These are phyloP conservation scores for Catharus minimus DNA, from an alignment of 2,113 vertebrate genomes.

Conservation along the genomic window DNA sequence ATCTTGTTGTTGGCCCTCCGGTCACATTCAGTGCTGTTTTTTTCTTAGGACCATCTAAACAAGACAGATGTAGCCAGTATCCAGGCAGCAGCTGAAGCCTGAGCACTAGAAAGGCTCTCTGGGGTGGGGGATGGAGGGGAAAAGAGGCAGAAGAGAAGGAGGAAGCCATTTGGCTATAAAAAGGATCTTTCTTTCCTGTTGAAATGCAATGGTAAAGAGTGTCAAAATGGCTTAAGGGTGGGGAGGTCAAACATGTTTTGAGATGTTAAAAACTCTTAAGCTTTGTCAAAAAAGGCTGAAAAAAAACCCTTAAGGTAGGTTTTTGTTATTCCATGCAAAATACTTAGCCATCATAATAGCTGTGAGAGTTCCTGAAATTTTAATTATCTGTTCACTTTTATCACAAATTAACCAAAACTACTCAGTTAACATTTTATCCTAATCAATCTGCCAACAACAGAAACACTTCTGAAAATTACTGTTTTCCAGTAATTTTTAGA, in stretches of 20 bases:
- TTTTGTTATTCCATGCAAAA: conserved; percentile 39
- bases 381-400: neutral
- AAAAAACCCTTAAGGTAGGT: neutral
- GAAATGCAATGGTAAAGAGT: conserved; percentile 64
- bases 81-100: conserved; percentile 56
- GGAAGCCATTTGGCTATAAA: conserved; percentile 73
- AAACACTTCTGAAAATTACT: neutral
- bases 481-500: neutral
- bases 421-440: neutral
- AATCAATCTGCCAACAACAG: neutral
- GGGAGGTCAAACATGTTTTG: conserved; percentile 63
- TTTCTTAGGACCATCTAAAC: conserved; percentile 55
- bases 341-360: neutral
- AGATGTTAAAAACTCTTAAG: conserved; percentile 59
- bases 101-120: conserved; percentile 42
- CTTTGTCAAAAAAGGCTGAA: neutral
- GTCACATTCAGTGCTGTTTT: conserved; percentile 48
- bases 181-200: conserved; percentile 71
- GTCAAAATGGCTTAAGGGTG: conserved; percentile 65
- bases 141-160: conserved; percentile 52
- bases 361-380: neutral
- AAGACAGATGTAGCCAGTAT: conserved; percentile 56
- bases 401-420: neutral
- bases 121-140: conserved; percentile 53
- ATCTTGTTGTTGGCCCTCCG: conserved; percentile 13